Percentiles rank a stretch among this genome's conserved stretches.
phyloP scores from a whole-genome alignment of 2,113 vertebrate species.

The Chlamydotis undulata region DNA sequence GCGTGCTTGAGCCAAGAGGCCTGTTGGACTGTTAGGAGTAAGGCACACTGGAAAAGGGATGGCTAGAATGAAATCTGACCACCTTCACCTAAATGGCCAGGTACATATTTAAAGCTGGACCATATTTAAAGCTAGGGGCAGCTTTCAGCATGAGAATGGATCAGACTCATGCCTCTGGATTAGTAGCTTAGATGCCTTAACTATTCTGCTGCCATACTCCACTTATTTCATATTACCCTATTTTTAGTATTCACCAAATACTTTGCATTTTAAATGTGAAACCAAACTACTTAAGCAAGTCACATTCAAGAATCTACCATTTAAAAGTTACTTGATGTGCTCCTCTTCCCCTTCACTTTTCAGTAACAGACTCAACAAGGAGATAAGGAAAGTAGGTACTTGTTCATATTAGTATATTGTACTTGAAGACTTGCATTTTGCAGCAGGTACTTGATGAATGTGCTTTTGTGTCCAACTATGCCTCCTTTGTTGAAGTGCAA shows the following conservation, averaged over 20 bases:
- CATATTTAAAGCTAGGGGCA: neutral
- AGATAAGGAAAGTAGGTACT: conserved; percentile 58
- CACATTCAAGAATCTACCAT: conserved; percentile 32
- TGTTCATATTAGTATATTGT: conserved; percentile 69
- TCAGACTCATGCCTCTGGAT: neutral
- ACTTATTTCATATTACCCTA: neutral
- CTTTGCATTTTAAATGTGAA: conserved; percentile 68
- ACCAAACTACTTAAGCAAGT: conserved; percentile 57
- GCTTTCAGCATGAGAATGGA: neutral
- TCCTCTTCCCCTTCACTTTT: conserved; percentile 24
- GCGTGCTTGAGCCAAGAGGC: neutral
- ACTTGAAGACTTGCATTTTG: conserved; percentile 75
- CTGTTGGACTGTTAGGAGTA: neutral
- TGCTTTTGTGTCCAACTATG: conserved; percentile 67
- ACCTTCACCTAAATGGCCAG: neutral
- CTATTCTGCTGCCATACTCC: neutral
- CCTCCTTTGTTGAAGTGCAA: conserved; percentile 54
- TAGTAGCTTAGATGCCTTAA: neutral
- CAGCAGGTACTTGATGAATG: conserved; percentile 69
- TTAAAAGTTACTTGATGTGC: neutral
- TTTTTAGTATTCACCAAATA: conserved; percentile 56
- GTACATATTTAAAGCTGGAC: neutral
- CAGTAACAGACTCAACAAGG: conserved; percentile 32
- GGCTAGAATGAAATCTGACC: neutral
- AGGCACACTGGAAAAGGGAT: neutral